These are phyloP conservation scores for Otolemur crassicaudatus DNA, from an alignment of 2,797 vertebrate species.

Conservation along the genomic window DNA sequence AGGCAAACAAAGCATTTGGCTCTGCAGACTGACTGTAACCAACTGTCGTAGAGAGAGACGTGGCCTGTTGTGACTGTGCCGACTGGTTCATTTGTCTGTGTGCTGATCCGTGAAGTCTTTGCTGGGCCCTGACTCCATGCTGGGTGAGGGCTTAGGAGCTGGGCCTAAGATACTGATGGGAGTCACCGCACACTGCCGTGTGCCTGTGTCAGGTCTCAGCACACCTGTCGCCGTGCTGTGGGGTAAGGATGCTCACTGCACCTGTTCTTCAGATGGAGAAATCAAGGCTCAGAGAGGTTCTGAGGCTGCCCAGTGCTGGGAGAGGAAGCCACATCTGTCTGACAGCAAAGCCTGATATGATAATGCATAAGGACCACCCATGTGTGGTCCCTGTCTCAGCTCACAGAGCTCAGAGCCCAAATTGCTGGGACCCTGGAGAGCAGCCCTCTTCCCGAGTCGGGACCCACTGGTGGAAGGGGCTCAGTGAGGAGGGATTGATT, in stretches of 20 bases:
- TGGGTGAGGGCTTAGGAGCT: background rate
- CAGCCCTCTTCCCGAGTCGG: fast-evolving
- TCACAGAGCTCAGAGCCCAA: background rate
- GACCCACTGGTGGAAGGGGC: background rate
- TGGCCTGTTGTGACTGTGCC: fast-evolving
- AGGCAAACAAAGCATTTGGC: background rate
- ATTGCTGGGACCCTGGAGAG: fast-evolving
- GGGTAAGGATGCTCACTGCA: background rate
- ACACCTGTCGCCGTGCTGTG: fast-evolving
- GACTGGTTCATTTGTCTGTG: background rate
- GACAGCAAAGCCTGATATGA: background rate
- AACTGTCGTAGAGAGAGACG: fast-evolving
- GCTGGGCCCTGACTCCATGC: background rate
- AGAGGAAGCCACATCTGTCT: background rate
- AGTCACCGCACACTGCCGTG: fast-evolving
- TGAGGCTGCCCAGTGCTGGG: background rate
- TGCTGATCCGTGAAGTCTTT: background rate
- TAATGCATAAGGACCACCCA: background rate
- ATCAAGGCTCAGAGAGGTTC: background rate
- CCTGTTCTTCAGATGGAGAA: background rate
- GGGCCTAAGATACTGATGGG: background rate
- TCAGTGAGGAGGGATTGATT: background rate
- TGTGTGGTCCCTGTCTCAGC: fast-evolving
- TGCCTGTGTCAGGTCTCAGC: no score
- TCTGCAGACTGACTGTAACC: background rate